Evolutionary conservation across 2,797 vertebrate genomes (phyloP).

Genomic region (Dromococcyx pavoninus): DNA sequence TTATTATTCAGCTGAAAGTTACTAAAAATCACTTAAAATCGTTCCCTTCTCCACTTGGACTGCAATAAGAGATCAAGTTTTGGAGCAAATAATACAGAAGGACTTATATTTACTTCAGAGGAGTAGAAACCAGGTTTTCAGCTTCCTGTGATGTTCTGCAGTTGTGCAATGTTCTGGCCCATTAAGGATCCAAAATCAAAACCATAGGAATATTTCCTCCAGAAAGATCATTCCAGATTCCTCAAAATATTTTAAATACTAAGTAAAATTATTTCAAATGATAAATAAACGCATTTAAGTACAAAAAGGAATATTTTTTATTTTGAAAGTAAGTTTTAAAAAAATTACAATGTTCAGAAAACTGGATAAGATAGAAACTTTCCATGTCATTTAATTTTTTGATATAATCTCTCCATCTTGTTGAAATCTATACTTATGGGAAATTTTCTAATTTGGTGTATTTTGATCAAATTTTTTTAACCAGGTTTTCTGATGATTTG

Average conservation of each 20-base stretch:
- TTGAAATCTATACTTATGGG: not conserved
- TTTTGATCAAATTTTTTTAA: not conserved
- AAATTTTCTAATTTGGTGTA: not conserved
- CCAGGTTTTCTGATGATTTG: not conserved
- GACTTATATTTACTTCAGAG: not conserved
- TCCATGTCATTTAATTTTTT: not conserved
- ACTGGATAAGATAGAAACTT: not conserved
- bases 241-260: not conserved
- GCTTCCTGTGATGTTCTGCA: not conserved
- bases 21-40: not conserved
- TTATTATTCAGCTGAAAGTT: not conserved
- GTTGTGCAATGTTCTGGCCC: not conserved
- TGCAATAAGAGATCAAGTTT: not conserved
- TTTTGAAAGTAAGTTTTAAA: not conserved
- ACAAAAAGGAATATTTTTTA: not conserved
- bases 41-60: not conserved
- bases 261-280: not conserved
- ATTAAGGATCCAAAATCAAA: not conserved
- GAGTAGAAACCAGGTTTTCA: not conserved
- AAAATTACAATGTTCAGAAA: not conserved
- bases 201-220: not conserved
- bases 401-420: not conserved
- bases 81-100: not conserved
- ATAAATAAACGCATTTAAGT: not conserved
- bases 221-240: not conserved